Base-by-base conservation (phyloP, 2,888 invertebrate genomes). In the Drosophila buzzatii region DNA sequence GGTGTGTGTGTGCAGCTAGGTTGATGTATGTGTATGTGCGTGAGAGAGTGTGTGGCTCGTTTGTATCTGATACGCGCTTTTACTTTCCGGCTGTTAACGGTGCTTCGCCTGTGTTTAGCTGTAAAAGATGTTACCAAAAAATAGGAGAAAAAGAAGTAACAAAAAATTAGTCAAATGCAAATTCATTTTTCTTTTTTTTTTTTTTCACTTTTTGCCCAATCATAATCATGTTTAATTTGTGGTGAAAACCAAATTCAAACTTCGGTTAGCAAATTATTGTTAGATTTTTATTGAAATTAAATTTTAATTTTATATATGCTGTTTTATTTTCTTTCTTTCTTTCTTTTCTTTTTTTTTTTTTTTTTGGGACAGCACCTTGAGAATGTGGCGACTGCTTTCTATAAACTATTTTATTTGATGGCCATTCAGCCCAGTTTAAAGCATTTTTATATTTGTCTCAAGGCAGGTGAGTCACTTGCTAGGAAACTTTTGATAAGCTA, bases 61-160 rank as follows among this genome's bases (percentile, higher is more conserved):
- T 45, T 49, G 37, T 35, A 35, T 64, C 51, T 67, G 59, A 71
- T 71, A 65, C 49, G 71, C 68, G 85, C 85, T 85, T 85, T 85
- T 85, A 85, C 85, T 85, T 85, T 85, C 85, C 82, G 80, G 68
- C 63, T 59, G 67, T 75, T 89, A 83, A 82, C 83, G 83, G 84
- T 65, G 57, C 45, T 68, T 70, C 47, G 65, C 56, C 70, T 79
- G 58, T 69, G 70, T 66, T 70, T 71, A 77, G 77, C 79, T 80
- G 76, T 76, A 75, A 76, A 75, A 67, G 39, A 59, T 59, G 33
- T 67, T 69, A 42, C 39, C 67, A 67, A 67, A 65, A 67, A 47
- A 3, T 37, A 2, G 12, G n/a, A 71, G 59, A 31, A 51, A 67
- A 76, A 41, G 49, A 44, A 35, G 45, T 23, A 16, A 27, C 18